These are phyloP conservation scores for Hoplostethus mediterraneus DNA, from an alignment of 2,797 vertebrate genomes.

Conservation along the genomic window DNA sequence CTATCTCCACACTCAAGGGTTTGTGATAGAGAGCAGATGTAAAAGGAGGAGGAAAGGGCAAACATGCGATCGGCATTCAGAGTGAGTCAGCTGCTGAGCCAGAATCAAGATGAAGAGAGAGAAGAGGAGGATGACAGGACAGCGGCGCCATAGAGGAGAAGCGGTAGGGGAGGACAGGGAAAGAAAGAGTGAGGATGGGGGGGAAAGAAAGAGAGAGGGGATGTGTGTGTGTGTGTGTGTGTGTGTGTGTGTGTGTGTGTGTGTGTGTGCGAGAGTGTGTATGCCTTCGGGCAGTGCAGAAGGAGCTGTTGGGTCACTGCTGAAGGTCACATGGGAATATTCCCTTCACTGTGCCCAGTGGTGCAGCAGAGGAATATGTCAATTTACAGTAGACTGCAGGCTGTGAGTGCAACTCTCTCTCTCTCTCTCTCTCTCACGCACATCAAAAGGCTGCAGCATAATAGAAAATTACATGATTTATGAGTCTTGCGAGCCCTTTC, in stretches of 20 bases:
- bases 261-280: conserved; percentile 19
- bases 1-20: neutral
- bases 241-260: conserved; percentile 20
- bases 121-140: neutral
- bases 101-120: conserved; percentile 12
- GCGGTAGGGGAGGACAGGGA: neutral
- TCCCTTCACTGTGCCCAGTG: conserved; percentile 48
- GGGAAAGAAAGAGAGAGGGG: neutral
- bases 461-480: conserved; percentile 68
- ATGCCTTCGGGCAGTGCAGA: conserved; percentile 42
- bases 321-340: conserved; percentile 74
- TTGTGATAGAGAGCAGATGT: conserved; percentile 17
- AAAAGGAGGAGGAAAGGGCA: neutral
- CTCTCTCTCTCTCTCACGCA: conserved; percentile 21
- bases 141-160: neutral
- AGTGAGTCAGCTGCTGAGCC: conserved; percentile 34
- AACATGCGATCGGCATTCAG: neutral
- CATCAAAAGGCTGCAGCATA: conserved; percentile 54
- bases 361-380: conserved; percentile 38
- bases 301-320: conserved; percentile 43
- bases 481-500: conserved; percentile 33
- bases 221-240: neutral
- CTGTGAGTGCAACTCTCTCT: conserved; percentile 20
- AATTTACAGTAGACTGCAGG: conserved; percentile 16
- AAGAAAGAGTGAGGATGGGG: neutral